Evolutionary conservation across 2,888 invertebrate genomes (phyloP).

Genomic region (Anodontia alba): DNA sequence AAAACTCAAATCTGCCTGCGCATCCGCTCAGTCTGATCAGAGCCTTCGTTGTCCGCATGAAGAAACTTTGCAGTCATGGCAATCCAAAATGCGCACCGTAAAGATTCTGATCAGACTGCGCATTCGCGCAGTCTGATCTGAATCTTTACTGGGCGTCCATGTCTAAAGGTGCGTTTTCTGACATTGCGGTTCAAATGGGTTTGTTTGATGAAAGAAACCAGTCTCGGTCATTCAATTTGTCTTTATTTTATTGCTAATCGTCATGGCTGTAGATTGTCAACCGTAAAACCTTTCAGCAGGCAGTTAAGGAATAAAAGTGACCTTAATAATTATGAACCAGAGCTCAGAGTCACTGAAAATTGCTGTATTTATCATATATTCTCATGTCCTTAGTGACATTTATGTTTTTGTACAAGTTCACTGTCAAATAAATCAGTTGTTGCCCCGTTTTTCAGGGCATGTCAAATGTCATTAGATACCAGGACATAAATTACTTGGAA

Average conservation of each 20-base stretch:
- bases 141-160: no score
- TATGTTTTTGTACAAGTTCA: slow-evolving; percentile 1
- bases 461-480: neutral
- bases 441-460: neutral
- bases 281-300: slow-evolving; percentile 8
- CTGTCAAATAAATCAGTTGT: neutral
- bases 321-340: slow-evolving; percentile 5
- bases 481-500: no score
- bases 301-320: slow-evolving; percentile 2
- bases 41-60: no score
- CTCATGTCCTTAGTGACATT: neutral
- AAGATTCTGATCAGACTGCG: no score
- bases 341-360: neutral
- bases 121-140: no score
- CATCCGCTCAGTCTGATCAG: no score
- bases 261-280: neutral
- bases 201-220: neutral
- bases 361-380: slow-evolving; percentile 16
- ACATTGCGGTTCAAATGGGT: no score
- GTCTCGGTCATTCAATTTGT: neutral
- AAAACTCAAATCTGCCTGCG: no score
- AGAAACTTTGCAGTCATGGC: no score
- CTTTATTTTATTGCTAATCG: slow-evolving; percentile 16
- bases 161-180: no score
- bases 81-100: no score